Base-by-base conservation (phyloP, 2,888 invertebrate genomes). In the Ectemnius continuus region DNA sequence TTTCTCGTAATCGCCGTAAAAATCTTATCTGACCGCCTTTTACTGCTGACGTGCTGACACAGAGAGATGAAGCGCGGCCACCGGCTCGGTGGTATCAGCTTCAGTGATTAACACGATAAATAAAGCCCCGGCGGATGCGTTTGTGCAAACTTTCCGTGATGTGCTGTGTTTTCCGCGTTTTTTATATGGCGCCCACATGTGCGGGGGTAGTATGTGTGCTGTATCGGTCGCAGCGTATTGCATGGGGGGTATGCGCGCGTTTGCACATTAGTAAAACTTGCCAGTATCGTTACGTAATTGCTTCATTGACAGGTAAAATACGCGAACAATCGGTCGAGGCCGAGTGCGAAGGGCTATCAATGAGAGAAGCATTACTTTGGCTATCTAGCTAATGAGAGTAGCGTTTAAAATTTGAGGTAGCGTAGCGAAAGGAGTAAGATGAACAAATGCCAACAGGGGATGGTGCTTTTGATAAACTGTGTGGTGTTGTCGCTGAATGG, bases 271-370 rank as follows among this genome's bases (percentile, higher is more conserved):
- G 59, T 52, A 57, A 56, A 62, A 59, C 45, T 68, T 61, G 57
- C 61, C 67, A 52, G 59, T 58, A 59, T 70, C 56, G 58, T 79
- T 79, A 80, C 67, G 69, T 80, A 70, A 71, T 78, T 70, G 67
- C 64, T 67, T 61, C 57, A 18, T 18, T 63, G 59, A 28, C 26
- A 5, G 69, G 47, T 23, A n/a, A 36, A 11, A 8, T 48, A 68
- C 28, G 46, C 59, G 72, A 64, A 62, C 61, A 11, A 8, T 79
- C 66, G 23, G 70, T 71, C 61, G 68, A 63, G 63, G 58, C 58
- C n/a, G 64, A 18, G 61, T 69, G 66, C 69, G 60, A 56, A 56
- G 63, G 67, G 59, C 47, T 61, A 68, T 23, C 61, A 68, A 56
- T 68, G 69, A 65, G 63, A 75, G 59, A 58, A 56, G 14, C 52